These are phyloP conservation scores for Lamproptera curius DNA, from an alignment of 2,888 invertebrate species.

Conservation along the genomic window DNA sequence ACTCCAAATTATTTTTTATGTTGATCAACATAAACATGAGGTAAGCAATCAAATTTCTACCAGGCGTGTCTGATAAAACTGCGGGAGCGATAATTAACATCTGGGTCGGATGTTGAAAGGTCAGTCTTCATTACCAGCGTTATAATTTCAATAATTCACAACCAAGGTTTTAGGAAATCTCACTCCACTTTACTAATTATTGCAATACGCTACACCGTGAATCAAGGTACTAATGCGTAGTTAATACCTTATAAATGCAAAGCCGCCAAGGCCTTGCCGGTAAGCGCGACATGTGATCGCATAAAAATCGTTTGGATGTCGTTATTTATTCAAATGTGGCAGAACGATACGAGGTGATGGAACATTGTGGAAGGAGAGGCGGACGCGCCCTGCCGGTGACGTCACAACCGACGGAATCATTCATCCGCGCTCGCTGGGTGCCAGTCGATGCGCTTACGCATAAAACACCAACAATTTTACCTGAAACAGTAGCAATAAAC, in stretches of 20 bases:
- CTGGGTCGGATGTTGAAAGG: conserved; percentile 68
- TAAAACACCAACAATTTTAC: conserved; percentile 37
- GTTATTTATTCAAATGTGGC: conserved; percentile 6
- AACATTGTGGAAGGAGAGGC: conserved; percentile 42
- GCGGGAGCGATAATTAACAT: conserved; percentile 44
- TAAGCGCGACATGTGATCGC: background rate
- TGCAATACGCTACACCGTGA: conserved; percentile 14
- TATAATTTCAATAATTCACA: conserved; percentile 57
- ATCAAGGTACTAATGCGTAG: conserved; percentile 2
- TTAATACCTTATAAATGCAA: conserved; percentile 9
- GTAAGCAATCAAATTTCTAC: background rate
- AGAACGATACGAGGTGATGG: conserved; percentile 26
- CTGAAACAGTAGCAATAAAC: conserved; percentile 24
- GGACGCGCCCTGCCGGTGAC: conserved; percentile 59
- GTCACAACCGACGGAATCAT: conserved; percentile 62
- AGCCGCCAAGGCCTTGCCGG: conserved; percentile 8
- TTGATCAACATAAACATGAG: too few species aligned
- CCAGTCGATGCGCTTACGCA: conserved; percentile 52
- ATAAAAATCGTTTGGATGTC: conserved; percentile 1
- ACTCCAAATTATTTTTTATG: too few species aligned
- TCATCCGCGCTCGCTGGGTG: conserved; percentile 36
- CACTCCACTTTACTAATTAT: conserved; percentile 24
- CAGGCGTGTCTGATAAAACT: conserved; percentile 14
- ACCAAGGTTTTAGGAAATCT: conserved; percentile 61
- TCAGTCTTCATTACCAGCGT: conserved; percentile 64